Percentiles rank a stretch among this genome's conserved stretches.
phyloP scores from a whole-genome alignment of 2,113 vertebrate species.

The Calidris pygmaea region DNA sequence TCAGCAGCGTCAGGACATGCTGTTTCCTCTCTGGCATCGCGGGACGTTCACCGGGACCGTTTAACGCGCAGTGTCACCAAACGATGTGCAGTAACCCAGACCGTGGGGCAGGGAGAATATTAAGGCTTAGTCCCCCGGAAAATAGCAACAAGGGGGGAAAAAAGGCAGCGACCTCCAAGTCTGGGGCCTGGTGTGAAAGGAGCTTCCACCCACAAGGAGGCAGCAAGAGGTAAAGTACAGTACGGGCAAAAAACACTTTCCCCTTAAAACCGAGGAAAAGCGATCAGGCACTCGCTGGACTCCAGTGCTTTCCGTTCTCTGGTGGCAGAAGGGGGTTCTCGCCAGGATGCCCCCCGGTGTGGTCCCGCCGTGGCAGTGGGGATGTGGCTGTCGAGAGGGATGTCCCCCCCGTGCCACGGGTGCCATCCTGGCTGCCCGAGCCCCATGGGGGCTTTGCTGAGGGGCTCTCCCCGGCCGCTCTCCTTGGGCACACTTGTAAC shows the following conservation, averaged over 20 bases:
- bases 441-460: not conserved
- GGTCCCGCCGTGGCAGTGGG: accelerated
- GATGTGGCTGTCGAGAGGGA: not conserved
- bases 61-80: not conserved
- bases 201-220: slow-evolving; percentile 58
- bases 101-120: slow-evolving; percentile 25
- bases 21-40: not conserved
- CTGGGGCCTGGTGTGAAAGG: slow-evolving; percentile 38
- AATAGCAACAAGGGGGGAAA: not conserved
- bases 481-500: not conserved
- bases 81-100: slow-evolving; percentile 39
- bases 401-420: accelerated
- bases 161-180: slow-evolving; percentile 47
- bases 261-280: slow-evolving; percentile 71
- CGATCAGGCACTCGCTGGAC: slow-evolving; percentile 36
- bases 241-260: slow-evolving; percentile 52
- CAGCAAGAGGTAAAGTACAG: slow-evolving; percentile 65
- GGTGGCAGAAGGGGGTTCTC: not conserved
- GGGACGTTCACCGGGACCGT: not conserved
- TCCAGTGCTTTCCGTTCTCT: slow-evolving; percentile 33
- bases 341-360: not conserved
- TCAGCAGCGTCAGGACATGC: not conserved
- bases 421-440: not conserved
- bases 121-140: slow-evolving; percentile 73
- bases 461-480: not conserved